Evolutionary conservation across 2,113 vertebrate species (phyloP).

Genomic region (Proteles cristata): DNA sequence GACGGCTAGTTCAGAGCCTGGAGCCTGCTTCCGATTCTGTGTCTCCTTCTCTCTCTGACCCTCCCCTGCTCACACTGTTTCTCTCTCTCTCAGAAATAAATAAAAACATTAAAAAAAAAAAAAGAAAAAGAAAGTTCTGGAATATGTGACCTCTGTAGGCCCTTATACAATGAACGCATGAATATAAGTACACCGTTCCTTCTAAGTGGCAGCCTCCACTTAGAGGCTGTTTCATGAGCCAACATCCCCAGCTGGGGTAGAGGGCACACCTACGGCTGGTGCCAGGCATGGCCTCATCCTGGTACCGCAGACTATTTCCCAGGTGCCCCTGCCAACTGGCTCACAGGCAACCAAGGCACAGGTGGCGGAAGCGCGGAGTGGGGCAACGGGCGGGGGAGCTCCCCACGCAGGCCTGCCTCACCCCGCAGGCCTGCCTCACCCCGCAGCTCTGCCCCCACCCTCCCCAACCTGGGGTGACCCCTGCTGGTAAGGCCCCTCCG

Average conservation of each 20-base stretch:
- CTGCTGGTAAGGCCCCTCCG: accelerated
- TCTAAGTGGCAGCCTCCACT: neutral
- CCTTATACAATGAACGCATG: neutral
- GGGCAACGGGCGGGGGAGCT: too few species aligned
- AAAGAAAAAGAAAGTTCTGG: too few species aligned
- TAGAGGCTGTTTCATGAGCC: neutral
- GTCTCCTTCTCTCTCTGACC: too few species aligned
- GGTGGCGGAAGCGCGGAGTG: neutral
- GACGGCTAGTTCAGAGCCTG: too few species aligned
- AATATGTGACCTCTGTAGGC: too few species aligned
- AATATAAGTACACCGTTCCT: neutral
- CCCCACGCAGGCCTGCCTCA: neutral
- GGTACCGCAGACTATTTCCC: neutral
- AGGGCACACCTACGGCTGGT: neutral
- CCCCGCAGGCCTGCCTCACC: neutral
- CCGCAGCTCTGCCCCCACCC: too few species aligned
- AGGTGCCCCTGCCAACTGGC: neutral
- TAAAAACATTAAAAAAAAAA: too few species aligned
- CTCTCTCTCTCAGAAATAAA: too few species aligned
- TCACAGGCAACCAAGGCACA: accelerated
- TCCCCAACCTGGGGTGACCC: neutral
- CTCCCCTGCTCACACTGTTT: too few species aligned
- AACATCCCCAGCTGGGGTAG: accelerated
- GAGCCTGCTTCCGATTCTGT: too few species aligned
- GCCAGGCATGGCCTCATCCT: neutral